These are phyloP conservation scores for Trachops cirrhosus DNA, from an alignment of 2,797 vertebrate species.

Conservation along the genomic window DNA sequence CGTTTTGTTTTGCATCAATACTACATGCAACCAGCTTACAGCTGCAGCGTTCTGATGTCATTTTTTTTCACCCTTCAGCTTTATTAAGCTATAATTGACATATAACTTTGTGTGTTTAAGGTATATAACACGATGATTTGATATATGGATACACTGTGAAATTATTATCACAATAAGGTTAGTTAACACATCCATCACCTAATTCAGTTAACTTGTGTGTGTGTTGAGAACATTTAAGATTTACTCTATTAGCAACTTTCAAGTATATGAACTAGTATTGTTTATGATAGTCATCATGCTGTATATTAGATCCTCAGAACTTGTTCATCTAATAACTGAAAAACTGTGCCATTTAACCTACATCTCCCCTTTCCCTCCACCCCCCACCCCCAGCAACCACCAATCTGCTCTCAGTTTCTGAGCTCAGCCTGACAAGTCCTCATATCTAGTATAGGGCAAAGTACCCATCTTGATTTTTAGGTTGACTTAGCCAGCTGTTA, in stretches of 20 bases:
- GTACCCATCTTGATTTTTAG: background rate
- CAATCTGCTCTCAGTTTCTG: background rate
- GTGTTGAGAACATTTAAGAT: background rate
- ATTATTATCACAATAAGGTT: background rate
- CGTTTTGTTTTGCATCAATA: background rate
- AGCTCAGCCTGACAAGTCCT: background rate
- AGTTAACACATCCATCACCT: background rate
- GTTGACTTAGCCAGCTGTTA: background rate
- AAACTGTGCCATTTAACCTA: background rate
- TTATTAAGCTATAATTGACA: background rate
- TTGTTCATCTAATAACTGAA: background rate
- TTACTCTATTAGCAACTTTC: background rate
- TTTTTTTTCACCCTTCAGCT: background rate
- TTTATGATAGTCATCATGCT: background rate
- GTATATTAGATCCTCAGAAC: background rate
- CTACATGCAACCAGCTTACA: background rate
- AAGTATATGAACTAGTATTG: background rate
- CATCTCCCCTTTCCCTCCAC: background rate
- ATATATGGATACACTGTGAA: background rate
- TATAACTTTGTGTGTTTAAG: background rate
- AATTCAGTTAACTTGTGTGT: background rate
- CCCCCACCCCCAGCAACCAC: background rate
- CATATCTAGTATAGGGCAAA: background rate
- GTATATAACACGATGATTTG: background rate
- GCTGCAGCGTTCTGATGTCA: background rate